Conservation (phyloP, 2,888 invertebrate species). For the Plagodis pulveraria region DNA sequence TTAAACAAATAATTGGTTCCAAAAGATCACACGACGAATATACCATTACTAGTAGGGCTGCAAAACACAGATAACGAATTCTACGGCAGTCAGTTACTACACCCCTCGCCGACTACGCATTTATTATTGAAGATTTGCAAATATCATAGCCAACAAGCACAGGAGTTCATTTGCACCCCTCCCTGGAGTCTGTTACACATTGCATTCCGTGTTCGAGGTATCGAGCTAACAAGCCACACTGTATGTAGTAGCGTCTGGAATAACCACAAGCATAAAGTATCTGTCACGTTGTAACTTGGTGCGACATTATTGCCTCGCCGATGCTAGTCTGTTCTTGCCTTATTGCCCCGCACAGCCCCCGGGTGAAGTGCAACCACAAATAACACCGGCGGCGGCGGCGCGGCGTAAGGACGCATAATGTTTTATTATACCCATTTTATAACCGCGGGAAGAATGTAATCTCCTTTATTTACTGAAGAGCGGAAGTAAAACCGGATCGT, state of each 20-base stretch:
- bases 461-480: conserved; percentile 70
- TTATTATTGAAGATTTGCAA: conserved; percentile 76
- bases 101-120: conserved; percentile 59
- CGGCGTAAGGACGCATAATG: conserved; percentile 70
- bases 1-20: neutral
- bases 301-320: conserved; percentile 50
- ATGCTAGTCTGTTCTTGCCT: conserved; percentile 56
- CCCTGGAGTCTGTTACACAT: conserved; percentile 52
- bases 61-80: conserved; percentile 61
- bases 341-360: conserved; percentile 58
- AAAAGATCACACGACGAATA: conserved; percentile 30
- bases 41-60: conserved; percentile 45
- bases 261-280: conserved; percentile 59
- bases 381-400: conserved; percentile 46
- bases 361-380: conserved; percentile 72
- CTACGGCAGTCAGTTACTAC: conserved; percentile 39
- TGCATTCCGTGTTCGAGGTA: conserved; percentile 39
- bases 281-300: conserved; percentile 53
- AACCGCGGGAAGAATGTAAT: conserved; percentile 75
- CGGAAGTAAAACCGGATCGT: conserved; percentile 62
- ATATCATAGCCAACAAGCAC: conserved; percentile 54
- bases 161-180: conserved; percentile 56
- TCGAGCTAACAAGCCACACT: conserved; percentile 47
- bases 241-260: conserved; percentile 40
- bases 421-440: conserved; percentile 77